Evolutionary conservation across 2,113 vertebrate genomes (phyloP), one percentile per base, ranked within the genome.

Genomic region (Sphyrna mokarran): DNA sequence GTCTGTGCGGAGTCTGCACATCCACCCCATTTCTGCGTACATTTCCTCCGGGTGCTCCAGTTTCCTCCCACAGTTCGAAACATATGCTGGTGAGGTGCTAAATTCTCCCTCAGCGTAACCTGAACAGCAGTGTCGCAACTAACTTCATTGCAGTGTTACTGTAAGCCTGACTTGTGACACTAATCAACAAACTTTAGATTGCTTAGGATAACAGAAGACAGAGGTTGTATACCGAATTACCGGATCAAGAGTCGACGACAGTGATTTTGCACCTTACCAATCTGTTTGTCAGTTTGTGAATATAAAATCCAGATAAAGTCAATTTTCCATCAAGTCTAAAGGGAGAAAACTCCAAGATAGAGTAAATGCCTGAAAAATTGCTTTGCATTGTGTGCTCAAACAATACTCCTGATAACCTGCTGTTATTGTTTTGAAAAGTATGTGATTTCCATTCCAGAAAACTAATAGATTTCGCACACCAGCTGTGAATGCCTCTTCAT

Each of bases 291-390:
- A 22, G 89, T 37, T 63, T 1, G 13, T 37, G 33, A 93, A 68
- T 37, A 22, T 1, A 91, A 91, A 63, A 63, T n/a, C 14, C 13
- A 8, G 61, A 93, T 22, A 63, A 93, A 93, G 89, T 93, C n/a
- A 63, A 66, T 68, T 93, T 91, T 66, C 61, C 16, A 37, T 66
- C 20, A 22, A 29, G 18, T 66, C 9, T 37, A 93, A 37, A 37
- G 4, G 61, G 61, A 93, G 61, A 68, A 93, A 93, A 93, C 16
- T 37, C 33, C 66, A 66, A 0, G n/a, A 93, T 22, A 93, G 33
- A 93, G 89, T 66, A 66, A 93, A 93, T 66, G 61, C 18, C 37
- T 93, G 89, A 93, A 68, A 66, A 93, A 66, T 37, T 68, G 61
- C 89, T 66, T 37, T 43, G 18, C 89, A 37, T 68, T 93, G 61